Evolutionary conservation across 2,888 invertebrate genomes (phyloP).

Genomic region (Mycogona germanica): DNA sequence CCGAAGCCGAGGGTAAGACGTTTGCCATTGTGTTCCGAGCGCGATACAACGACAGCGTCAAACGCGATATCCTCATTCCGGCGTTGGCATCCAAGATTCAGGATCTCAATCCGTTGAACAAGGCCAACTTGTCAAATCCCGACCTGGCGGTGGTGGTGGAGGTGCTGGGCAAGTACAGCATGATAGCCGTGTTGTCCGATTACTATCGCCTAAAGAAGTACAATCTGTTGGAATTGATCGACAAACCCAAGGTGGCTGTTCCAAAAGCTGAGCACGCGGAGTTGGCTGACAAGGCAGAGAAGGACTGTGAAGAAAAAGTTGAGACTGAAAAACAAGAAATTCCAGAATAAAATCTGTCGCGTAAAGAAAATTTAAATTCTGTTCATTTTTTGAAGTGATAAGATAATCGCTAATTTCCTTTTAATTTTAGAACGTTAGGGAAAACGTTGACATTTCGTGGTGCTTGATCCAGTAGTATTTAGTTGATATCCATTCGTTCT

Average conservation of each 20-base stretch:
- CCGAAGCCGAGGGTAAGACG: slow-evolving; percentile 44
- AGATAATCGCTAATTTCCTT: too few relatives aligned
- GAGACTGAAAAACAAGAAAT: neutral
- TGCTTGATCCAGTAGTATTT: too few relatives aligned
- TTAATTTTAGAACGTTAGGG: too few relatives aligned
- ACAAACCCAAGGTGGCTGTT: neutral
- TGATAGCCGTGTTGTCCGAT: slow-evolving; percentile 64
- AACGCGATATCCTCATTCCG: slow-evolving; percentile 56
- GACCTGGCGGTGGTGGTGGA: slow-evolving; percentile 69
- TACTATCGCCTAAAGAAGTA: slow-evolving; percentile 69
- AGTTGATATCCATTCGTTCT: too few relatives aligned
- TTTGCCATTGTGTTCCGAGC: slow-evolving; percentile 67
- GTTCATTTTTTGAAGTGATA: too few relatives aligned
- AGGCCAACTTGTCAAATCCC: slow-evolving; percentile 61
- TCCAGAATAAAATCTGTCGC: neutral
- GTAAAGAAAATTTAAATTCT: neutral
- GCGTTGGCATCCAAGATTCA: slow-evolving; percentile 57
- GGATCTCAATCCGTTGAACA: slow-evolving; percentile 54
- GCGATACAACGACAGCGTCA: slow-evolving; percentile 59
- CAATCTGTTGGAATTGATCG: slow-evolving; percentile 58
- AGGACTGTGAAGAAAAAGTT: neutral
- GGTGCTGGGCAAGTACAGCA: slow-evolving; percentile 63
- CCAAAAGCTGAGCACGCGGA: neutral
- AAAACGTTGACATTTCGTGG: too few relatives aligned
- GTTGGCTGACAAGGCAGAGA: neutral